These are phyloP conservation scores for Argopecten irradians DNA, from an alignment of 1,140 invertebrate genomes.

Conservation along the genomic window DNA sequence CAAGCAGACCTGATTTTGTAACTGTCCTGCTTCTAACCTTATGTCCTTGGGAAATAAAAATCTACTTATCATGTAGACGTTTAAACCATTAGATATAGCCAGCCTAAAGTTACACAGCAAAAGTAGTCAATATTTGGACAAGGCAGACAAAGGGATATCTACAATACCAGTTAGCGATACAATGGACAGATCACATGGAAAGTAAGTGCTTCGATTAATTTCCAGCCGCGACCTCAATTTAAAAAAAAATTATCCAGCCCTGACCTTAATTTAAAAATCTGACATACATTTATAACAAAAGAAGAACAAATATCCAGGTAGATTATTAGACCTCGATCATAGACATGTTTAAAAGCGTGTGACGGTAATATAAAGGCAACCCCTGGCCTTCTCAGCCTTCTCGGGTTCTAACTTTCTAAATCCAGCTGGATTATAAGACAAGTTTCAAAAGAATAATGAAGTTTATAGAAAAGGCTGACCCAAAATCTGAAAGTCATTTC, in stretches of 20 bases:
- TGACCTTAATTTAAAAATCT: background rate
- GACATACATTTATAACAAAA: background rate
- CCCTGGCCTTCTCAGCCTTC: too few relatives aligned
- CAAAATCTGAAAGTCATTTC: background rate
- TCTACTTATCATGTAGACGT: background rate
- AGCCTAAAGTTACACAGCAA: background rate
- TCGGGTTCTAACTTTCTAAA: too few relatives aligned
- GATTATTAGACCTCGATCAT: background rate
- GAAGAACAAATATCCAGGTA: background rate
- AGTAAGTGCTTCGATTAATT: background rate
- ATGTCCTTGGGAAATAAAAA: background rate
- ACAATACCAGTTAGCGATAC: background rate
- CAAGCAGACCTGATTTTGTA: background rate
- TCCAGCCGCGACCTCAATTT: background rate
- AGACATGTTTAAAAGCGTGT: background rate
- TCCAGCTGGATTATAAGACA: background rate
- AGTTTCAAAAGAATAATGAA: background rate
- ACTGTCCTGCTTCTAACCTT: background rate
- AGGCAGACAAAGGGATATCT: background rate
- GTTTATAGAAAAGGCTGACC: background rate
- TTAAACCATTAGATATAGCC: background rate
- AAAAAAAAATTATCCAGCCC: too few relatives aligned
- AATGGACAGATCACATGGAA: background rate
- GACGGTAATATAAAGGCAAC: background rate
- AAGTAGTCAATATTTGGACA: background rate